Evolutionary conservation across 2,797 vertebrate genomes (phyloP).

Genomic region (Coilia nasus): DNA sequence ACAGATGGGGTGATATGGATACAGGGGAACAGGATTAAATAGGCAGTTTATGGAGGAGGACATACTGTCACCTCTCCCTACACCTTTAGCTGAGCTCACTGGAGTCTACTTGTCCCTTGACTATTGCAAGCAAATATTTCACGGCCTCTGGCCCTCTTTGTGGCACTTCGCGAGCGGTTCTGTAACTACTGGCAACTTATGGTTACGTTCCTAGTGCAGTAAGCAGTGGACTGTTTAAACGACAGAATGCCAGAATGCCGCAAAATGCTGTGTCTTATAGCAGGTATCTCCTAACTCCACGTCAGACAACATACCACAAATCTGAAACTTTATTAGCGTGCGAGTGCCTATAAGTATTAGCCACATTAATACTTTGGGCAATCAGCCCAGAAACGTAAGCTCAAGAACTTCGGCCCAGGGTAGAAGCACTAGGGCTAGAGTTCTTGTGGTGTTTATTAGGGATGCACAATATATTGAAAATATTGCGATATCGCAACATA

Average conservation of each 20-base stretch:
- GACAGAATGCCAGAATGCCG: neutral
- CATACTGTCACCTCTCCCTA: neutral
- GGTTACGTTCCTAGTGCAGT: neutral
- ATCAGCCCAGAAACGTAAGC: too few relatives aligned
- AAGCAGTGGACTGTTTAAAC: neutral
- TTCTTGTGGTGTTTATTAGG: too few relatives aligned
- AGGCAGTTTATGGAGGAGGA: neutral
- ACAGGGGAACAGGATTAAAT: neutral
- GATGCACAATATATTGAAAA: too few relatives aligned
- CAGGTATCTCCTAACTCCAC: neutral
- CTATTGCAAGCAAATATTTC: neutral
- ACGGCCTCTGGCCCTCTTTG: neutral
- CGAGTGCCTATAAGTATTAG: neutral
- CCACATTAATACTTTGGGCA: too few relatives aligned
- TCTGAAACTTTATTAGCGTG: neutral
- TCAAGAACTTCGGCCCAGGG: too few relatives aligned
- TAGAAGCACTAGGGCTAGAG: too few relatives aligned
- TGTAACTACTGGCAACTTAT: neutral
- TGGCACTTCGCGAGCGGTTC: neutral
- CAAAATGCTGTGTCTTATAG: neutral
- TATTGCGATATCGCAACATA: too few relatives aligned
- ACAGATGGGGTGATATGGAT: neutral
- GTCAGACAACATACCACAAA: neutral
- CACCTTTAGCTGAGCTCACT: neutral
- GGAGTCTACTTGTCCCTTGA: neutral